These are phyloP conservation scores for Hartigia nigra DNA, from an alignment of 2,888 invertebrate genomes.

Conservation along the genomic window DNA sequence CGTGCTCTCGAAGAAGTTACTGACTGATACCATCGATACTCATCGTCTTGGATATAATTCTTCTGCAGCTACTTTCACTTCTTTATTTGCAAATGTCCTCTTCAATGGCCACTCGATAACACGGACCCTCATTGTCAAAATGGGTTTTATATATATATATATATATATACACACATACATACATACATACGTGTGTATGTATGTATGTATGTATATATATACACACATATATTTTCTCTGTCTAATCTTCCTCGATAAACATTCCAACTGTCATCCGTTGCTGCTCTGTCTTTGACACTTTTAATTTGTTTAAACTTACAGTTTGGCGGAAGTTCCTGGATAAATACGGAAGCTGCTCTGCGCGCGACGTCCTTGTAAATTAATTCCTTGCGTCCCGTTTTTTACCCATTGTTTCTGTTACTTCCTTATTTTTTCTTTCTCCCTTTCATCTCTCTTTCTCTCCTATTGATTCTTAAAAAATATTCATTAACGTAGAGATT, in stretches of 20 bases:
- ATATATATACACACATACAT: background rate
- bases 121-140: background rate
- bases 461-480: background rate
- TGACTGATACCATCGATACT: background rate
- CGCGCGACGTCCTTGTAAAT: conserved; percentile 52
- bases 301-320: conserved; percentile 66
- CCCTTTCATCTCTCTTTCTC: conserved; percentile 7
- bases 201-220: no score
- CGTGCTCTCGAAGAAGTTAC: background rate
- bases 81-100: background rate
- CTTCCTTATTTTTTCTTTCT: background rate
- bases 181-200: no score
- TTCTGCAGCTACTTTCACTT: background rate
- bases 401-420: background rate
- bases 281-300: conserved; percentile 52
- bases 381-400: background rate
- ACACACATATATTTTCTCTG: background rate
- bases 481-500: background rate
- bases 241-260: background rate
- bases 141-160: background rate
- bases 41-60: background rate
- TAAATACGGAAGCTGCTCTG: background rate
- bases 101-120: background rate
- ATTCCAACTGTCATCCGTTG: background rate
- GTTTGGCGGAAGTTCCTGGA: conserved; percentile 60